Conservation (phyloP, 2,113 vertebrate genomes). For the Atlantisia rogersi region DNA sequence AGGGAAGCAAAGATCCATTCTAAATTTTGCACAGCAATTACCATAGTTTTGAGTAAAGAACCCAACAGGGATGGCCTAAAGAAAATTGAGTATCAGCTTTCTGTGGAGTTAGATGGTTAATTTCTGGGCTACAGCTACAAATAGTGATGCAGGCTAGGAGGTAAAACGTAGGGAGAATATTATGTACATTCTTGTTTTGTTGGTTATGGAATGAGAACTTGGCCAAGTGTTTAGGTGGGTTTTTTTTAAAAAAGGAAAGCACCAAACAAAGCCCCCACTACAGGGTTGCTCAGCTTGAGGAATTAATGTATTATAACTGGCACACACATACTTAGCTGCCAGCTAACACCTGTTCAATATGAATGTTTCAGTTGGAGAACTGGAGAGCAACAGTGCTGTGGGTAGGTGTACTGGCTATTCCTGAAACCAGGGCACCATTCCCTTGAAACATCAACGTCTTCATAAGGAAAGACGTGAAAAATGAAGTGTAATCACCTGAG, state of each 20-base stretch:
- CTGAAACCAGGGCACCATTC: neutral
- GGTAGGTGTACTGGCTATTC: neutral
- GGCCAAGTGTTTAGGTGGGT: too few species aligned
- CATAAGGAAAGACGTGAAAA: neutral
- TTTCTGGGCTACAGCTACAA: neutral
- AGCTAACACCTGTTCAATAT: neutral
- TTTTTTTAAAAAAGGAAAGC: neutral
- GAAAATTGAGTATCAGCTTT: neutral
- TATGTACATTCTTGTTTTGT: neutral
- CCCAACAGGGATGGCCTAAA: neutral
- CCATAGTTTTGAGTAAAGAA: neutral
- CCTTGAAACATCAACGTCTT: neutral
- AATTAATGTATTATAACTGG: neutral
- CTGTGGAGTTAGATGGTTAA: neutral
- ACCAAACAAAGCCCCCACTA: rapidly evolving
- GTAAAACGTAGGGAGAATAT: neutral
- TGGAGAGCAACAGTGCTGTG: neutral
- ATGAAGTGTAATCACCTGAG: neutral
- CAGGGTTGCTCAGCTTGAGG: neutral
- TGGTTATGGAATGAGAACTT: neutral
- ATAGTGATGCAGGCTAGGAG: neutral
- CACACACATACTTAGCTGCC: neutral
- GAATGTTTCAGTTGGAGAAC: neutral
- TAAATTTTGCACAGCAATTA: neutral
- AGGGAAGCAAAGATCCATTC: neutral